Evolutionary conservation across 1,140 invertebrate species (phyloP).

Genomic region (Ceratina australensis): DNA sequence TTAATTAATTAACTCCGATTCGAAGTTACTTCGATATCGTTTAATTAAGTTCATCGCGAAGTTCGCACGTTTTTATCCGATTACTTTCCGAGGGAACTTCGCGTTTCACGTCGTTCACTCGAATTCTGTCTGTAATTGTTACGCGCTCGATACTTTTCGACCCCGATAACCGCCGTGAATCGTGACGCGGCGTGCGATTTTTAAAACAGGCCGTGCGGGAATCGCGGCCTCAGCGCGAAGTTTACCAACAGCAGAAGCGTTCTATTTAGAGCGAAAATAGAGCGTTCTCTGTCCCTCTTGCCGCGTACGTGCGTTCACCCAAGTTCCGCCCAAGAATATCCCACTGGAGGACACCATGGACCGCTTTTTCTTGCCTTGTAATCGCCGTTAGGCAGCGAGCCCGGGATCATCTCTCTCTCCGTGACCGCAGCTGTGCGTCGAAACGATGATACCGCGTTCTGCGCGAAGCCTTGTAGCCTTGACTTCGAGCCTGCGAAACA

Average conservation of each 20-base stretch:
- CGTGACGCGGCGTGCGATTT: background rate
- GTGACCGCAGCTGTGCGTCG: conserved; percentile 1
- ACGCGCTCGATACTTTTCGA: no score
- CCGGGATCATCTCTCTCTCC: background rate
- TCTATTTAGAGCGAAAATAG: conserved; percentile 64
- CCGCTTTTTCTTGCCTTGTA: conserved; percentile 22
- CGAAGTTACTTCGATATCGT: no score
- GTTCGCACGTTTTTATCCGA: no score
- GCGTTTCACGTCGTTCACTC: no score
- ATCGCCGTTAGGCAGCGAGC: conserved; percentile 25
- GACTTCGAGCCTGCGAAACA: no score
- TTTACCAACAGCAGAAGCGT: conserved; percentile 62
- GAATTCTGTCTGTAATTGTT: no score
- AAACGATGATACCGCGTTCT: background rate
- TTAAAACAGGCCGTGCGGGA: no score
- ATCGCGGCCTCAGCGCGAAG: conserved; percentile 33
- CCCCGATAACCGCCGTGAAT: background rate
- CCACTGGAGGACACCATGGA: conserved; percentile 52
- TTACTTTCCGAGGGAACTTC: no score
- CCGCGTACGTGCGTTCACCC: conserved; percentile 68
- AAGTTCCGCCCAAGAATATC: conserved; percentile 68
- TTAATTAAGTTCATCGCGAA: no score
- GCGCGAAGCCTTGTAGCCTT: no score
- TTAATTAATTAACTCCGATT: no score
- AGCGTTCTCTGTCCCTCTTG: conserved; percentile 48